Evolutionary conservation across 2,797 vertebrate genomes (phyloP).

Genomic region (Enteromius argenteus): DNA sequence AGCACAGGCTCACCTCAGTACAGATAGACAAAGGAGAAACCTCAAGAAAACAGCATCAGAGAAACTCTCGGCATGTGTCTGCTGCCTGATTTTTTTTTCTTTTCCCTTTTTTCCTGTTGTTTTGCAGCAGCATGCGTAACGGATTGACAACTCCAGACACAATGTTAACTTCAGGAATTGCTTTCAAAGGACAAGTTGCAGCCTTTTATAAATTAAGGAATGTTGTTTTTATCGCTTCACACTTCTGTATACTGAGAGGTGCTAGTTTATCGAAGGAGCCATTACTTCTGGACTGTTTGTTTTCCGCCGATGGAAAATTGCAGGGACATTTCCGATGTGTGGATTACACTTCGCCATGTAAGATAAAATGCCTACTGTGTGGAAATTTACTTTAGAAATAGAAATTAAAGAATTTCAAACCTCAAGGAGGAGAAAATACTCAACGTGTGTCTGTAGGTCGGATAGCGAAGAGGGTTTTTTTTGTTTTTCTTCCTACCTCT

Average conservation of each 20-base stretch:
- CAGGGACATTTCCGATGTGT: constrained; percentile 19
- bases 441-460: constrained; percentile 19
- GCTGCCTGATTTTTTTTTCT: constrained; percentile 37
- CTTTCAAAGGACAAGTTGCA: constrained; percentile 46
- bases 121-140: constrained; percentile 36
- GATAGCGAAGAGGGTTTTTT: constrained; percentile 11
- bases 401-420: constrained; percentile 25
- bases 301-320: constrained; percentile 20
- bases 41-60: constrained; percentile 19
- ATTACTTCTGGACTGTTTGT: constrained; percentile 35
- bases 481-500: constrained; percentile 40
- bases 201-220: constrained; percentile 47
- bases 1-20: constrained; percentile 78
- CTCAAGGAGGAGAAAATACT: constrained; percentile 26
- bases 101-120: constrained; percentile 12
- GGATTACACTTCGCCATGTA: constrained; percentile 33
- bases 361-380: constrained; percentile 39
- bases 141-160: constrained; percentile 28
- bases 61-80: constrained; percentile 23
- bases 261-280: constrained; percentile 38
- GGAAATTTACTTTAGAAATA: constrained; percentile 32
- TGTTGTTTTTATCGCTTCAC: constrained; percentile 49
- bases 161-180: constrained; percentile 46
- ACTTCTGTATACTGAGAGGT: constrained; percentile 46
- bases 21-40: constrained; percentile 73